Conservation (phyloP, 2,888 invertebrate species). For the Amaurobius ferox region DNA sequence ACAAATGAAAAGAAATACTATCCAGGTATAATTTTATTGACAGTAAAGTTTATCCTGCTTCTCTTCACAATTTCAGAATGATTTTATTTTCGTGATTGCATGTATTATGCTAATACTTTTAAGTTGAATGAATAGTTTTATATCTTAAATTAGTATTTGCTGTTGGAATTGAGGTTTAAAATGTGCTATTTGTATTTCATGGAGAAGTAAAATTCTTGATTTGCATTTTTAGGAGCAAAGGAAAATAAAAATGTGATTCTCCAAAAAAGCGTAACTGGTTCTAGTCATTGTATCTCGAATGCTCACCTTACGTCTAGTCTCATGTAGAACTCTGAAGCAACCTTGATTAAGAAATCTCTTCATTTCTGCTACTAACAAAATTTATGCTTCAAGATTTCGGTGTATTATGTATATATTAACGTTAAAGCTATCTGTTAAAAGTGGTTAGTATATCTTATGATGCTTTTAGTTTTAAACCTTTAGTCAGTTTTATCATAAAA, state of each 20-base stretch:
- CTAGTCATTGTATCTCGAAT: conserved; percentile 39
- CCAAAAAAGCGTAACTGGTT: background rate
- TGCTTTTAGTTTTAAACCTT: no score
- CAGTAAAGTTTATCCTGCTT: no score
- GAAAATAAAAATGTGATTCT: background rate
- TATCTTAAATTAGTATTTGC: no score
- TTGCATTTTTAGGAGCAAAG: background rate
- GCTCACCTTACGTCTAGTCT: conserved; percentile 61
- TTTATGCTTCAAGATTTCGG: background rate
- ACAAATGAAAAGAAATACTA: no score
- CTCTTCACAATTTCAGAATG: no score
- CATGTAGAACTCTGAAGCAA: conserved; percentile 63
- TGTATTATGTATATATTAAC: conserved; percentile 4
- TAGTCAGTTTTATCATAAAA: no score
- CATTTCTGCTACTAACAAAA: background rate
- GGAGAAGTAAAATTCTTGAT: background rate
- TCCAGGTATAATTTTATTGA: no score
- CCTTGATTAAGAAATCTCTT: conserved; percentile 26
- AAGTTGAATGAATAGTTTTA: no score
- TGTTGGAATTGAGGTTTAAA: no score
- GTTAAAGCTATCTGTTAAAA: background rate
- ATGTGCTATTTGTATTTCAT: no score
- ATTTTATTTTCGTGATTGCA: no score
- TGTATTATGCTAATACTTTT: no score
- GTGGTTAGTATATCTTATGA: background rate